phyloP scores from a whole-genome alignment of 2,797 vertebrate species.

The Knipowitschia caucasica region DNA sequence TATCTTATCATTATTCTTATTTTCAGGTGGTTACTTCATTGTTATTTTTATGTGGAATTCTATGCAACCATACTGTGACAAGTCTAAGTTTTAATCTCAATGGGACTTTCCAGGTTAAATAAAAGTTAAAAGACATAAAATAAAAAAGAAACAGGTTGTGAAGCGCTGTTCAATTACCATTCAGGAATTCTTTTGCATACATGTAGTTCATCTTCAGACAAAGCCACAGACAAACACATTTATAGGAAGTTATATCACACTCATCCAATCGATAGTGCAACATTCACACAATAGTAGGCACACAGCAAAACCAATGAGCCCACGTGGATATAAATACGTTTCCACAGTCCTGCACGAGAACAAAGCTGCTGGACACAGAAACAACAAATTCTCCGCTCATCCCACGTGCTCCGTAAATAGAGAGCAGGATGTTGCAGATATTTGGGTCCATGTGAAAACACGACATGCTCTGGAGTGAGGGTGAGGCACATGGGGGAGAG shows the following conservation, averaged over 20 bases:
- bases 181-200: not conserved
- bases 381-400: constrained; percentile 49
- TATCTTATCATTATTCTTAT: no score
- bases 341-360: constrained; percentile 39
- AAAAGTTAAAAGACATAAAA: no score
- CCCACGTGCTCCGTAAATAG: constrained; percentile 74
- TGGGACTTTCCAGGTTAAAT: no score
- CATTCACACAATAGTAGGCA: constrained; percentile 13
- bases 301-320: constrained; percentile 20
- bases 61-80: no score
- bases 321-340: constrained; percentile 27
- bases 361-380: constrained; percentile 42
- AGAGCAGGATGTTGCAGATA: constrained; percentile 70
- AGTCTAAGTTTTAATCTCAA: no score
- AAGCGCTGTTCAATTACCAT: not conserved
- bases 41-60: no score
- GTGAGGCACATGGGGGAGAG: constrained; percentile 9
- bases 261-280: constrained; percentile 21
- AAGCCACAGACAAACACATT: constrained; percentile 6
- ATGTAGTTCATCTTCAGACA: constrained; percentile 8
- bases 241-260: not conserved
- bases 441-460: constrained; percentile 67
- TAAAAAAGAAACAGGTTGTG: not conserved
- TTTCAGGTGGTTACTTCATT: no score
- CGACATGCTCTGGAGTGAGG: constrained; percentile 48